Conservation (phyloP, 2,113 vertebrate genomes). For the Periophthalmodon schlosseri region DNA sequence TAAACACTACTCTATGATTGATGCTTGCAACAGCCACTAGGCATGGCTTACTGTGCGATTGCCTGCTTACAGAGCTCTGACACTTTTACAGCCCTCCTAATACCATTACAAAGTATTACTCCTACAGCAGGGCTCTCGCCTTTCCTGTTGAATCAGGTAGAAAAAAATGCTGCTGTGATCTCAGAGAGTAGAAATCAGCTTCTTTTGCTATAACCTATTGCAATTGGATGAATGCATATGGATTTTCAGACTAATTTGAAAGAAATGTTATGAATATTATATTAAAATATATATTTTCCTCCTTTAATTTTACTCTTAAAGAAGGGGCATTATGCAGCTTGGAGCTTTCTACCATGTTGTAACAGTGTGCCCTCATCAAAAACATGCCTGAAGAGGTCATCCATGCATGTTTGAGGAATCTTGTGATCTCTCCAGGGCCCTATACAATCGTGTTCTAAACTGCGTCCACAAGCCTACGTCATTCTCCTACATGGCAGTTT, state of each 20-base stretch:
- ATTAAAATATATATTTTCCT: no score
- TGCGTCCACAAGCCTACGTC: no score
- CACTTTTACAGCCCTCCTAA: slow-evolving; percentile 67
- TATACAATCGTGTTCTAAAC: no score
- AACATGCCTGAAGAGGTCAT: no score
- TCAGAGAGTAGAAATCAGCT: slow-evolving; percentile 36
- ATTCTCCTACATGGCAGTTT: no score
- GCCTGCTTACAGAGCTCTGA: slow-evolving; percentile 64
- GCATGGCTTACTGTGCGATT: slow-evolving; percentile 63
- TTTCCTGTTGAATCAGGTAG: slow-evolving; percentile 53
- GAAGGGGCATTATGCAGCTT: no score
- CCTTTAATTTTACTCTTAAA: no score
- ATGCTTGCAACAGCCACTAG: slow-evolving; percentile 51
- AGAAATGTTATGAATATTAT: no score
- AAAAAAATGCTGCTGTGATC: slow-evolving; percentile 44
- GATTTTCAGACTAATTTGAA: neutral
- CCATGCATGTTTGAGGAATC: no score
- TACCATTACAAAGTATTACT: slow-evolving; percentile 70
- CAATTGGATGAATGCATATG: neutral
- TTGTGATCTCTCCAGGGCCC: no score
- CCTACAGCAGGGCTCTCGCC: slow-evolving; percentile 45
- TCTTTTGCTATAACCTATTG: slow-evolving; percentile 10
- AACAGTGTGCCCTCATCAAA: no score
- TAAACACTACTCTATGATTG: slow-evolving; percentile 61
- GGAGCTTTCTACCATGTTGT: no score